These are phyloP conservation scores for Galago senegalensis DNA, from an alignment of 2,797 vertebrate species.

Conservation along the genomic window DNA sequence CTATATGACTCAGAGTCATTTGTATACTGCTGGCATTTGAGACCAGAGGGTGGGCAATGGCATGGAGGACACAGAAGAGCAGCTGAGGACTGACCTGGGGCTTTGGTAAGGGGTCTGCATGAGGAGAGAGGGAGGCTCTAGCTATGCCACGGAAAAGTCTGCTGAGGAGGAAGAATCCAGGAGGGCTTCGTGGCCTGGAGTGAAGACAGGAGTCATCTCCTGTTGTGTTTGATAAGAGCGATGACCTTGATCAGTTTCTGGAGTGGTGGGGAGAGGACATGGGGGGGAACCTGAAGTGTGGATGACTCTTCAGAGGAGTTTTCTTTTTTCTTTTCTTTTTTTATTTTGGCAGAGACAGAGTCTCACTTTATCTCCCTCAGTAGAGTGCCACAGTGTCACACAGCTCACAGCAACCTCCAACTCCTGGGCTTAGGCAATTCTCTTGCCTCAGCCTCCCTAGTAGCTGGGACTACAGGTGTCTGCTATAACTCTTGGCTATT, in stretches of 20 bases:
- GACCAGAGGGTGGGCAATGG: neutral
- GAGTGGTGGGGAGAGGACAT: neutral
- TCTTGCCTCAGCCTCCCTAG: too few species aligned
- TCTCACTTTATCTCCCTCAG: too few species aligned
- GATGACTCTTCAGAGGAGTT: neutral
- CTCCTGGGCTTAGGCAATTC: too few species aligned
- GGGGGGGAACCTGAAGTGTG: too few species aligned
- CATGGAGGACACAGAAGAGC: neutral
- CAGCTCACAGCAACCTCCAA: too few species aligned
- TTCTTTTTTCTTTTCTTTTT: neutral
- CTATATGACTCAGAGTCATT: neutral
- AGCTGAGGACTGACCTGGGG: neutral
- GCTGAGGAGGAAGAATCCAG: neutral
- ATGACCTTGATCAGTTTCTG: neutral
- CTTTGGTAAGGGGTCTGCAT: neutral
- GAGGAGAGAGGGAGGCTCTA: neutral
- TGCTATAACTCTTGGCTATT: too few species aligned
- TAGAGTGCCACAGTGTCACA: too few species aligned
- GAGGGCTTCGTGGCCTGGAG: neutral
- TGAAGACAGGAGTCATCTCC: neutral
- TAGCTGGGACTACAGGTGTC: too few species aligned
- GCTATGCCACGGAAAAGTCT: fast-evolving
- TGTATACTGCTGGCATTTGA: neutral
- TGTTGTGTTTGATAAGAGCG: neutral
- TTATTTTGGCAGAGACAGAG: too few species aligned